Base-by-base conservation (phyloP, 2,113 vertebrate genomes). In the Cyprinodon variegatus region DNA sequence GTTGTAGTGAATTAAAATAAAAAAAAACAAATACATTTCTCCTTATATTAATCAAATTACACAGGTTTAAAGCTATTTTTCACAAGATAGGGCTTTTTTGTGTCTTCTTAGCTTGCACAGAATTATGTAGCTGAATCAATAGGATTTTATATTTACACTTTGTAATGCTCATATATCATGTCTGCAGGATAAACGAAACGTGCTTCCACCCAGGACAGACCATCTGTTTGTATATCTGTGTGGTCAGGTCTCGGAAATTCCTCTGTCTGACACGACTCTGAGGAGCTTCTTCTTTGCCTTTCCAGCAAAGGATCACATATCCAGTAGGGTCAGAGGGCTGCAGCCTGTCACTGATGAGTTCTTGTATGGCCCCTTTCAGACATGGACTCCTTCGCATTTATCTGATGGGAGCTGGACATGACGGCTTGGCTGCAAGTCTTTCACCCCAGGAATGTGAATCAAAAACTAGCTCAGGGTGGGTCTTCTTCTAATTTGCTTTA, bases 141-240 rank as follows among this genome's bases (percentile, higher is more conserved):
- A 20, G 20, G 36, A 50, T 61, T 8, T 7, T 45, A 37, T 36
- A 20, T 66, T 60, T 76, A 3, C 22, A 50, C 29, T 29, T 29
- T 29, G 29, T 29, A 29, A 38, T 48, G 29, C n/a, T 57, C 14
- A 20, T 57, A 20, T 57, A n/a, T 61, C 61, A 59, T n/a, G 57
- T 63, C 73, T 41, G 53, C 62, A 36, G 61, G 1, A 48, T 48
- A 22, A 11, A 3, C 79, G 61, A 67, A 76, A 73, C 36, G 46
- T 48, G 40, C 37, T 64, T 50, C 61, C 38, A 67, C 14, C 40
- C 50, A 53, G 12, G 50, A 29, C 17, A 2, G n/a, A 40, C 78
- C 87, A 84, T 74, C 77, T 80, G 71, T 76, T 46, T 69, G 67
- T 69, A 75, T 70, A 77, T 84, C 79, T 82, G 57, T 74, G 72